phyloP scores from a whole-genome alignment of 2,888 invertebrate genomes.

The Eurytoma adleriae region DNA sequence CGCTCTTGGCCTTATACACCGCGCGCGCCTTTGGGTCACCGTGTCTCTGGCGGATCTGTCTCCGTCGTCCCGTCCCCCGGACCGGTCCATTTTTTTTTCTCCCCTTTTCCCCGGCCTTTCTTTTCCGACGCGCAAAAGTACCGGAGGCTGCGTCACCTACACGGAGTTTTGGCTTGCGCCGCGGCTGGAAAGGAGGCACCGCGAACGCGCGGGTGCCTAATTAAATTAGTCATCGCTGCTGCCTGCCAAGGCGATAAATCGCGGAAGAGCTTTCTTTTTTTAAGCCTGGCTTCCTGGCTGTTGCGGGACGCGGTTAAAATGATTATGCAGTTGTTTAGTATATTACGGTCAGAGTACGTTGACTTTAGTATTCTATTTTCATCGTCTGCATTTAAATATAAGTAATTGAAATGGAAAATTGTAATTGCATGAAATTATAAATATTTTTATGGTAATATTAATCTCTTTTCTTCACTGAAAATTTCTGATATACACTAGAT shows the following conservation, averaged over 20 bases:
- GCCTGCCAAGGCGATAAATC: conserved; percentile 29
- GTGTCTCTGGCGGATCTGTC: conserved; percentile 55
- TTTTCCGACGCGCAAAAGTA: background rate
- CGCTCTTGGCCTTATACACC: conserved; percentile 44
- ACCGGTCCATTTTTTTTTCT: conserved; percentile 15
- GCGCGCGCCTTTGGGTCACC: conserved; percentile 51
- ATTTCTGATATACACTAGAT: too few relatives aligned
- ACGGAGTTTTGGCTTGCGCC: conserved; percentile 18
- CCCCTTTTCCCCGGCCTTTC: conserved; percentile 1
- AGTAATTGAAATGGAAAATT: too few relatives aligned
- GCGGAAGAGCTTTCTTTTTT: background rate
- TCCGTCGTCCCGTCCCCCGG: conserved; percentile 3
- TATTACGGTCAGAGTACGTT: background rate
- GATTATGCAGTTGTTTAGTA: too few relatives aligned
- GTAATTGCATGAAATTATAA: too few relatives aligned
- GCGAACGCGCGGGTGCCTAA: conserved; percentile 2
- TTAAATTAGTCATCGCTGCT: conserved; percentile 36
- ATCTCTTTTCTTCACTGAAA: too few relatives aligned
- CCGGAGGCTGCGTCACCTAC: conserved; percentile 4
- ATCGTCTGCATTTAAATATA: too few relatives aligned
- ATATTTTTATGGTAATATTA: too few relatives aligned
- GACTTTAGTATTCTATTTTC: background rate
- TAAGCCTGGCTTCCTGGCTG: background rate
- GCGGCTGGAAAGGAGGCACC: background rate
- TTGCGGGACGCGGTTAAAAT: too few relatives aligned